Evolutionary conservation across 1,140 invertebrate genomes (phyloP).

Genomic region (Limonius californicus): DNA sequence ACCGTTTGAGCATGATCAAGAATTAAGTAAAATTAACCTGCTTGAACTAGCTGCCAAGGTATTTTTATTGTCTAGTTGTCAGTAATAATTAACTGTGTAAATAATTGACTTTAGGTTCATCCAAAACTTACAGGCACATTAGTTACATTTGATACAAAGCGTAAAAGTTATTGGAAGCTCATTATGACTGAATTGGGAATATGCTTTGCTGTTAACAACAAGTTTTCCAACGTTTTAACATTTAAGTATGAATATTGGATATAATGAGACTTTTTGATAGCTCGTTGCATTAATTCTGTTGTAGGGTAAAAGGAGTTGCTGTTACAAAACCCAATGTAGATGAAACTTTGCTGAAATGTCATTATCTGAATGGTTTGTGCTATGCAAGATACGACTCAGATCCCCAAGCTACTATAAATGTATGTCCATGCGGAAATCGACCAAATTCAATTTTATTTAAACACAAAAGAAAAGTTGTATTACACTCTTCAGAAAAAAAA

Average conservation of each 20-base stretch:
- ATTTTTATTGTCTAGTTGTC: slow-evolving; percentile 26
- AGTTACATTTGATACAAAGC: slow-evolving; percentile 38
- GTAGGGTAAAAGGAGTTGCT: slow-evolving; percentile 15
- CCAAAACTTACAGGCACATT: slow-evolving; percentile 36
- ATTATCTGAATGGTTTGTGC: slow-evolving; percentile 54
- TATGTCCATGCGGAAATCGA: too few species aligned
- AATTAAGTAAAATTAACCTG: slow-evolving; percentile 49
- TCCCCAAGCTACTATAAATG: slow-evolving; percentile 41
- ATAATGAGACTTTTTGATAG: not conserved
- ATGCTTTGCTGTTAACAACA: slow-evolving; percentile 53
- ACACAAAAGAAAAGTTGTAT: too few species aligned
- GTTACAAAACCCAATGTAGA: not conserved
- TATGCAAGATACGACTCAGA: slow-evolving; percentile 50
- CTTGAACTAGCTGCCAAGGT: slow-evolving; percentile 47
- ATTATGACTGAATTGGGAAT: slow-evolving; percentile 56
- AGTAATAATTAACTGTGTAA: not conserved
- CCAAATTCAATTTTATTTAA: too few species aligned
- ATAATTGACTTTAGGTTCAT: slow-evolving; percentile 38
- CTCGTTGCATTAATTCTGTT: too few species aligned
- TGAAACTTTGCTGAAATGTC: slow-evolving; percentile 45
- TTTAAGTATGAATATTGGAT: slow-evolving; percentile 33
- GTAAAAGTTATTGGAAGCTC: slow-evolving; percentile 46
- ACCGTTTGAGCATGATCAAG: slow-evolving; percentile 47
- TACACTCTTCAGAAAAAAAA: too few species aligned
- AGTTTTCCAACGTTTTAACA: slow-evolving; percentile 37